These are phyloP conservation scores for Neosilurus hyrtlii DNA, from an alignment of 2,797 vertebrate genomes.

Conservation along the genomic window DNA sequence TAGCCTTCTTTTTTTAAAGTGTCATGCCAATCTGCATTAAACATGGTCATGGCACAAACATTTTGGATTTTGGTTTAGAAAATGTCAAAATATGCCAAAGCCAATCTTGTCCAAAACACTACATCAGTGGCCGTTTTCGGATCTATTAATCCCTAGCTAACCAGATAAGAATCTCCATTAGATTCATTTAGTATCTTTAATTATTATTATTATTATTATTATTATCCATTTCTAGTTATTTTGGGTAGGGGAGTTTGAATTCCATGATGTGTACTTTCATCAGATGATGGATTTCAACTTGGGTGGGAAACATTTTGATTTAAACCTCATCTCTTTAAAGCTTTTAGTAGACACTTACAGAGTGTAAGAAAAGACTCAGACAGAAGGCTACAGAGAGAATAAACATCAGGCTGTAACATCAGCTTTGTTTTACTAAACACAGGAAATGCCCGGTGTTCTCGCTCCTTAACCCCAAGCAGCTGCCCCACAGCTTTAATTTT, in stretches of 20 bases:
- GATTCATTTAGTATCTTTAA: background rate
- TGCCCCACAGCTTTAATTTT: constrained; percentile 51
- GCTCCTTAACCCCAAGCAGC: constrained; percentile 68
- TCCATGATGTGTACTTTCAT: background rate
- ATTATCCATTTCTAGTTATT: background rate
- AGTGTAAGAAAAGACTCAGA: background rate
- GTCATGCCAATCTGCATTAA: background rate
- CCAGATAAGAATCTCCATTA: background rate
- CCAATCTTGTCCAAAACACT: background rate
- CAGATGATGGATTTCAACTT: background rate
- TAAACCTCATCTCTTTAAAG: background rate
- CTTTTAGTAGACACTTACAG: background rate
- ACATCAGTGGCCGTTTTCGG: background rate
- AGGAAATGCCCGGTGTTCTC: constrained; percentile 64
- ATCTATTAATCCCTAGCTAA: background rate
- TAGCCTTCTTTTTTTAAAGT: background rate
- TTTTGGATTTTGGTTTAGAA: background rate
- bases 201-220: background rate
- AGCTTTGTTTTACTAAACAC: constrained; percentile 68
- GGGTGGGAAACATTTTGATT: background rate
- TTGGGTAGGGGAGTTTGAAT: constrained; percentile 5
- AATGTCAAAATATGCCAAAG: background rate
- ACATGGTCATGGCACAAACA: background rate
- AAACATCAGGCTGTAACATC: constrained; percentile 54
- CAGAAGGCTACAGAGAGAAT: constrained; percentile 11